Evolutionary conservation across 2,797 vertebrate genomes (phyloP), one percentile per base, ranked within the genome.

Genomic region (Spondyliosoma cantharus): DNA sequence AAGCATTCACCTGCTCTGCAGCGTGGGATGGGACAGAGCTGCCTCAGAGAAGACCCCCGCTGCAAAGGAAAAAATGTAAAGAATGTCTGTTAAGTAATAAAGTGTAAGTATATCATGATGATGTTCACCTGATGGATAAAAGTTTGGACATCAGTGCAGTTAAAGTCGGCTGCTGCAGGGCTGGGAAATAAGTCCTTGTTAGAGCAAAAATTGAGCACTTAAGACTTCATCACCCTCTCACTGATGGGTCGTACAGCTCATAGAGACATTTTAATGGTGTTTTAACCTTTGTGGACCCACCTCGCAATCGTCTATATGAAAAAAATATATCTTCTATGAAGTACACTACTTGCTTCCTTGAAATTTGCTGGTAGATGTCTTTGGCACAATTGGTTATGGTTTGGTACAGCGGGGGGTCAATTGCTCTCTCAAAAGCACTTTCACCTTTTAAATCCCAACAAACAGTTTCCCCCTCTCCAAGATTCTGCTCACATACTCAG

Each of bases 101-200:
- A 37, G 37, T 11, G 37, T 9, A 37, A 37, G 37, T 37, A 50
- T 52, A 63, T 84, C 7, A 61, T 46, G 16, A 56, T 46, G 37
- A 43, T 56, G 59, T 75, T 80, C 42, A 71, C 32, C 59, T 63
- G 60, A 43, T 58, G 66, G 19, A 11, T 52, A 56, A 78, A 50
- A 57, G 48, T 27, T 42, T 69, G 5, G 70, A 25, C 53, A 66
- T 5, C 9, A 11, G 27, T 25, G 9, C 9, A 2, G 37, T 37
- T 37, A 37, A 3, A 37, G 32, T 37, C 32, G 32, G 37, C 9
- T 37, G 60, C 43, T 57, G 37, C 54, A 32, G 43, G 67, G 27
- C 25, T 83, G 59, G 59, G 56, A 29, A 62, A 84, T 89, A 84
- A 81, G 85, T 86, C 78, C 68, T 56, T 66, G 66, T 81, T 78